A percentile compares a stretch with the other conserved stretches of the same genome.
Conservation (phyloP, 2,113 vertebrate genomes). For the Mustela nigripes region DNA sequence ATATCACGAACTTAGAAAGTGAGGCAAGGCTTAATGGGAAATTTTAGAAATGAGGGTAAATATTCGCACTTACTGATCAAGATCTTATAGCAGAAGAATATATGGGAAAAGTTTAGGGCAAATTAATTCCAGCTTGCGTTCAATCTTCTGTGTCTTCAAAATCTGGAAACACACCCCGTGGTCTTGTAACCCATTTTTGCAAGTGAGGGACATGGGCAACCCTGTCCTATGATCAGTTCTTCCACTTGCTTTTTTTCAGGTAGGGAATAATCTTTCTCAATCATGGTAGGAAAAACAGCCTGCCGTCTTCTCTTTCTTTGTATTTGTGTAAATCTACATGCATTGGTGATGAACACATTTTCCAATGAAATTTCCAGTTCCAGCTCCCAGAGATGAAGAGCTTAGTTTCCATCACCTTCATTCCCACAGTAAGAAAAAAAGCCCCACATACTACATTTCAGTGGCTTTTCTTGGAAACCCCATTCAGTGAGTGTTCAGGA, state of each 20-base stretch:
- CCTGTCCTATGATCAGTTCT: background rate
- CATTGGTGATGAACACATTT: background rate
- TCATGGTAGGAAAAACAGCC: background rate
- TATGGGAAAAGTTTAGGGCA: constrained; percentile 5
- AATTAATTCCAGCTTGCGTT: background rate
- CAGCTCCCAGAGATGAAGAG: background rate
- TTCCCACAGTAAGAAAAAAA: background rate
- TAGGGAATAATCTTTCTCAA: background rate
- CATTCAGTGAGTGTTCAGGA: background rate
- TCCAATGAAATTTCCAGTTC: background rate
- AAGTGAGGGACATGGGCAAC: background rate
- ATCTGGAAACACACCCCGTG: background rate
- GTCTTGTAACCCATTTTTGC: background rate
- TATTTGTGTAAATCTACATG: background rate
- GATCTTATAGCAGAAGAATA: background rate
- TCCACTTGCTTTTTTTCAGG: background rate
- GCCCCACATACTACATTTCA: background rate
- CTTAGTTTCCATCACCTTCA: background rate
- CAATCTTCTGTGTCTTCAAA: background rate
- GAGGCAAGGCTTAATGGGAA: background rate
- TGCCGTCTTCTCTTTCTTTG: background rate
- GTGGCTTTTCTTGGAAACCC: background rate
- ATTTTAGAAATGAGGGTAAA: background rate
- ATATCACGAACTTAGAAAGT: background rate
- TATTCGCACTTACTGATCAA: background rate